These are phyloP conservation scores for Irena cyanogastra DNA, from an alignment of 2,113 vertebrate genomes.

Conservation along the genomic window DNA sequence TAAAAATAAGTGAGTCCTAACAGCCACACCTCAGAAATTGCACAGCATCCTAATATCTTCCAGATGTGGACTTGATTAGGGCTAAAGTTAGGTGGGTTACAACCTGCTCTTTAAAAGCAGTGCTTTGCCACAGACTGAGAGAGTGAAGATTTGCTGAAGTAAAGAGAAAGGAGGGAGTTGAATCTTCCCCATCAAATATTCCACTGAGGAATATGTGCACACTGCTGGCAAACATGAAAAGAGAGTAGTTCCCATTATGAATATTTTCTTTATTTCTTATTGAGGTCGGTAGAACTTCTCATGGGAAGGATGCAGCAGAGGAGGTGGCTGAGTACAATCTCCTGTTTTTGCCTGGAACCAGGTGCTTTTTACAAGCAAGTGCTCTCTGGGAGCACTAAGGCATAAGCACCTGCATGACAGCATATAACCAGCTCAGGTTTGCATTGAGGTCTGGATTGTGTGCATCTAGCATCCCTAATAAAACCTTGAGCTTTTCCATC, in stretches of 20 bases:
- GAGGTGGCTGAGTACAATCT: not conserved
- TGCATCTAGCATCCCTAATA: not conserved
- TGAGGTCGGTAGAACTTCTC: not conserved
- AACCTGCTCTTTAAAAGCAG: not conserved
- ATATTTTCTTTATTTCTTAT: not conserved
- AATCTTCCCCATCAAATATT: not conserved
- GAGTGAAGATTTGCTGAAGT: not conserved
- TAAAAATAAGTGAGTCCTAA: not conserved
- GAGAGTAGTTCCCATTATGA: not conserved
- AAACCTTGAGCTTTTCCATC: not conserved
- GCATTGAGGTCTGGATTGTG: not conserved
- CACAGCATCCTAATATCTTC: not conserved
- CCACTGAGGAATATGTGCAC: not conserved
- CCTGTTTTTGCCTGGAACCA: not conserved
- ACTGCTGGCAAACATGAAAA: not conserved
- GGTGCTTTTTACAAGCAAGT: not conserved
- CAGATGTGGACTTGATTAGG: slow-evolving; percentile 2
- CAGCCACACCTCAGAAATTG: not conserved
- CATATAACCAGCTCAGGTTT: not conserved
- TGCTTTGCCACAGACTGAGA: not conserved
- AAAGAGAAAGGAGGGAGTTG: not conserved
- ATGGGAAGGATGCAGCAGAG: not conserved
- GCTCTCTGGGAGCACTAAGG: not conserved
- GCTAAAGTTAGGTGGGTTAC: not conserved
- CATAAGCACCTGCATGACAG: not conserved